phyloP scores from a whole-genome alignment of 2,113 vertebrate genomes.

The Hyla sarda region DNA sequence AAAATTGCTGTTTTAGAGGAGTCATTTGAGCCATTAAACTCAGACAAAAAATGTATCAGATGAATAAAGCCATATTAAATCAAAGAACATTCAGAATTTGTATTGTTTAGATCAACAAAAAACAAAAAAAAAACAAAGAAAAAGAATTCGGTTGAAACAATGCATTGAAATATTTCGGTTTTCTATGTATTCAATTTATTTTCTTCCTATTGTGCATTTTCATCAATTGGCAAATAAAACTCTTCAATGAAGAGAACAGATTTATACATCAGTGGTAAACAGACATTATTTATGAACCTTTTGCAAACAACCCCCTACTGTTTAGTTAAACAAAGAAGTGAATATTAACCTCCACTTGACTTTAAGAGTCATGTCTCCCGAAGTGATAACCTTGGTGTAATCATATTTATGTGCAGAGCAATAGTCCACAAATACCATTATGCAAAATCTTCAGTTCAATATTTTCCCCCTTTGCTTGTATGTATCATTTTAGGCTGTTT shows the following conservation, averaged over 20 bases:
- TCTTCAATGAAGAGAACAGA: neutral
- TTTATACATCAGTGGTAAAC: neutral
- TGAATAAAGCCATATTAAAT: neutral
- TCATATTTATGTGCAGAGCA: neutral
- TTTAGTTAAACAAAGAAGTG: constrained; percentile 60
- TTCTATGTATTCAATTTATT: neutral
- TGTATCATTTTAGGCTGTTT: neutral
- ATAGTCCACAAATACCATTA: neutral
- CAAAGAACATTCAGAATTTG: neutral
- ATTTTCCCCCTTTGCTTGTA: neutral
- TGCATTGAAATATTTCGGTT: neutral
- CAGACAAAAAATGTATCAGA: no score
- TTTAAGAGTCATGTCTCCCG: neutral
- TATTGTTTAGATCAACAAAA: neutral
- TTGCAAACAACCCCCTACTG: constrained; percentile 62
- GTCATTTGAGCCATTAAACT: no score
- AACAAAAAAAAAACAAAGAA: no score
- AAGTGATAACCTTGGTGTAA: neutral
- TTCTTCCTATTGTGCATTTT: neutral
- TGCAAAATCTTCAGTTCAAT: neutral
- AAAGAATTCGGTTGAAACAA: neutral
- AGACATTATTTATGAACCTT: constrained; percentile 49
- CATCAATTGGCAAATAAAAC: neutral
- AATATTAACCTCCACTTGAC: constrained; percentile 21
- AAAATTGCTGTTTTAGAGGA: no score